Evolutionary conservation across 2,888 invertebrate species (phyloP).

Genomic region (Taenaris catops): DNA sequence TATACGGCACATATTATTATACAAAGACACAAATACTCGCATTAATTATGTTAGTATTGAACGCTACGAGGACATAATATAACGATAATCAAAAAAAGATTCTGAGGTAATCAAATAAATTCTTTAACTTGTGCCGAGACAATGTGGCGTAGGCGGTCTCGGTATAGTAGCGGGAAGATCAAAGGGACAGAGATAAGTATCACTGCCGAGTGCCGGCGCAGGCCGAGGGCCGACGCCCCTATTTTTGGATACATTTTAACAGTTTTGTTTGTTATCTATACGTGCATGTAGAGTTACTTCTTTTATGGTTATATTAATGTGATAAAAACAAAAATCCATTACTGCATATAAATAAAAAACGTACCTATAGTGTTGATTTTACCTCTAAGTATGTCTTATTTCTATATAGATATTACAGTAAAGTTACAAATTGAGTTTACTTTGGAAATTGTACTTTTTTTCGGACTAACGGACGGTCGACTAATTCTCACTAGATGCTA

Average conservation of each 20-base stretch:
- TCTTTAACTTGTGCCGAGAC: constrained; percentile 26
- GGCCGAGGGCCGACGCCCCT: constrained; percentile 46
- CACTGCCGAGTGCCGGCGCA: constrained; percentile 38
- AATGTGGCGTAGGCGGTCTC: constrained; percentile 40
- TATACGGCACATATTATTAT: too few relatives aligned
- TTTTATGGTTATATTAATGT: constrained; percentile 19
- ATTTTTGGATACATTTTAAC: constrained; percentile 63
- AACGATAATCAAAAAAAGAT: constrained; percentile 9
- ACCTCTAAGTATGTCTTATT: too few relatives aligned
- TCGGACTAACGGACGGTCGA: too few relatives aligned
- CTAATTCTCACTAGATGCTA: too few relatives aligned
- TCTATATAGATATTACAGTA: too few relatives aligned
- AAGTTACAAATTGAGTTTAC: too few relatives aligned
- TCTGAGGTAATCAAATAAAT: constrained; percentile 19
- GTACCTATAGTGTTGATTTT: too few relatives aligned
- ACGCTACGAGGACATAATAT: constrained; percentile 1
- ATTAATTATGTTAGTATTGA: neutral
- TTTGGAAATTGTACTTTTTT: too few relatives aligned
- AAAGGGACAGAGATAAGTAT: constrained; percentile 62
- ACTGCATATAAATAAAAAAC: too few relatives aligned
- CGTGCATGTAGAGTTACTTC: constrained; percentile 22
- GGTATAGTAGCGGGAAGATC: constrained; percentile 50
- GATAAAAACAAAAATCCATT: constrained; percentile 15
- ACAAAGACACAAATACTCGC: neutral
- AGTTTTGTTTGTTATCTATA: constrained; percentile 46